Base-by-base conservation (phyloP, 30 jellyfish, hydroid and myxozoan species). In the Rhopilema esculentum region DNA sequence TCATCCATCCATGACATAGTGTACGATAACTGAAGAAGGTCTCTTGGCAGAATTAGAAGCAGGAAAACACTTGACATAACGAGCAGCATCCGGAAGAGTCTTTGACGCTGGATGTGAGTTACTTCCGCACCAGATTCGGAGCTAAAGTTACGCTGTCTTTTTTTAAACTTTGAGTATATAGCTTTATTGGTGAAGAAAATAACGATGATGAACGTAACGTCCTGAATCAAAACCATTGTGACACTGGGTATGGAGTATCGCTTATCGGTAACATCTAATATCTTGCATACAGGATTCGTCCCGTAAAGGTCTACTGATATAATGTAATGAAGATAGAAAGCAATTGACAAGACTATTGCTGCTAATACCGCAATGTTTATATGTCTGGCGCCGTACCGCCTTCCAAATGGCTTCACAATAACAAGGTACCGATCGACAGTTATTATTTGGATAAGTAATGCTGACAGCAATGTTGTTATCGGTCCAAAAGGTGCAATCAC, bases 371-470 rank as follows among this genome's bases (percentile, higher is more conserved):
- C 49, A 15, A 82, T 18, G 69, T 89, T 86, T 27, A 95, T 87
- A 53, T 83, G 77, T 1, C 66, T 32, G 24, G 66, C 22, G 24
- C 85, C 75, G 67, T 84, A 86, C 30, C 66, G 88, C 21, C 97
- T 69, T 50, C 92, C 89, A 62, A 95, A 95, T 32, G 97, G 99
- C 72, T 79, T 76, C 21, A 84, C 89, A 25, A 95, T 95, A 7
- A 90, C 79, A n/a, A 97, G 28, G 88, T 85, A 91, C 8, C 99
- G 86, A 65, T 95, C 99, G 19, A 95, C 66, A 23, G 99, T 91
- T 17, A 95, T 71, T 29, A 95, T 88, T 25, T 72, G 85, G 29
- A 95, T 91, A 20, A 95, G 31, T 21, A 94, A 72, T 15, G 95
- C 97, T 15, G 99, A 95, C 22, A 91, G 33, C 24, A 91, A 88